A percentile compares a stretch with the other conserved stretches of the same genome.
phyloP scores from a whole-genome alignment of 2,113 vertebrate species.

The Rhinichthys klamathensis region DNA sequence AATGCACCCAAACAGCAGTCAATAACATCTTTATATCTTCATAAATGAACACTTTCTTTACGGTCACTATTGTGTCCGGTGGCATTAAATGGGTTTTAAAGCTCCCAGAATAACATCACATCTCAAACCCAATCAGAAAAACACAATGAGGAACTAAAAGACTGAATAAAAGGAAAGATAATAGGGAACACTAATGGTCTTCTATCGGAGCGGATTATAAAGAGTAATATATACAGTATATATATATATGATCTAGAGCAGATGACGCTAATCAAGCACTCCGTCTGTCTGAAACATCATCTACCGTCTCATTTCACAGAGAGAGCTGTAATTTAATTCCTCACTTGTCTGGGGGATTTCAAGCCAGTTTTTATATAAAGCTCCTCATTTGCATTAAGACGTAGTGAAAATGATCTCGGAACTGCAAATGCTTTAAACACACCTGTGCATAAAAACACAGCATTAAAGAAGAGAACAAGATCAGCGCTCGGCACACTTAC shows the following conservation, averaged over 20 bases:
- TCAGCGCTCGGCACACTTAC: background rate
- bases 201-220: background rate
- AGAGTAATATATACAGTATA: background rate
- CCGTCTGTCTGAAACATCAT: background rate
- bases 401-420: background rate
- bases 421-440: constrained; percentile 4
- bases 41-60: background rate
- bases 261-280: constrained; percentile 23
- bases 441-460: background rate
- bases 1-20: too few relatives aligned
- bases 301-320: background rate
- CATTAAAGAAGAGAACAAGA: constrained; percentile 1
- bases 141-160: background rate
- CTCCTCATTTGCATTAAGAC: constrained; percentile 32
- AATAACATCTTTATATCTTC: too few relatives aligned
- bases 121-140: background rate
- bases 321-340: constrained; percentile 30
- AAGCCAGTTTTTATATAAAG: background rate
- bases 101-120: background rate
- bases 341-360: constrained; percentile 30
- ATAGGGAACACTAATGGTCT: background rate
- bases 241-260: background rate
- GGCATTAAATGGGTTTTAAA: too few relatives aligned
- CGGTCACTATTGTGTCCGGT: background rate
- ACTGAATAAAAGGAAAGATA: background rate